phyloP scores from a whole-genome alignment of 2,888 invertebrate genomes.

The Frankliniella intonsa region DNA sequence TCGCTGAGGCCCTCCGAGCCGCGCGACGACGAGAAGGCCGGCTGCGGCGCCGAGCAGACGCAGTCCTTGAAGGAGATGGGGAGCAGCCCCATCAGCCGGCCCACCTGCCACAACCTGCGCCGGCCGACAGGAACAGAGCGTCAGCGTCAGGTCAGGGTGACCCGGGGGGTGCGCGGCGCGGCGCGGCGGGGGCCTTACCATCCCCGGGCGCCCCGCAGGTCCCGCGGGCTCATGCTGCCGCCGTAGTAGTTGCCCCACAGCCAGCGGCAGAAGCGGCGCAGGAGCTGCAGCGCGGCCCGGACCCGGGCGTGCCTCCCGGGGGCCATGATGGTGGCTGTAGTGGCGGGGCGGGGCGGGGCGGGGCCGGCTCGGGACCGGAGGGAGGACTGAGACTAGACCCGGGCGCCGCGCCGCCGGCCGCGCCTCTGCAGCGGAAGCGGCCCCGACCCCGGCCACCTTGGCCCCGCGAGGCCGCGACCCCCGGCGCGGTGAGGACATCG shows the following conservation, averaged over 20 bases:
- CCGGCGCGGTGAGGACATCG: not conserved
- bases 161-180: not conserved
- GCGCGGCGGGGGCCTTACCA: not conserved
- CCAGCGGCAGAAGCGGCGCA: not conserved
- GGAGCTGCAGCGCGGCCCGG: not conserved
- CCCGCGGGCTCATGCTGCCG: not conserved
- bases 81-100: not conserved
- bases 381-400: no score
- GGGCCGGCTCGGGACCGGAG: no score
- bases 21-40: not conserved
- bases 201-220: not conserved
- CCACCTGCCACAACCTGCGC: not conserved
- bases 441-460: no score
- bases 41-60: not conserved
- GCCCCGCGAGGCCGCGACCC: not conserved
- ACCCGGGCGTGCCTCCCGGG: not conserved
- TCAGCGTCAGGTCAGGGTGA: not conserved
- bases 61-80: slow-evolving; percentile 19
- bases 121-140: not conserved
- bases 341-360: no score
- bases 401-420: no score
- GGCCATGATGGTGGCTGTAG: not conserved
- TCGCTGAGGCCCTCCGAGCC: not conserved
- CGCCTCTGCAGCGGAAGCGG: no score
- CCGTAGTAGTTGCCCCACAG: not conserved